Percentiles rank a stretch among this genome's conserved stretches.
Evolutionary conservation across 2,113 vertebrate genomes (phyloP).

Genomic region (Aspiorhynchus laticeps): DNA sequence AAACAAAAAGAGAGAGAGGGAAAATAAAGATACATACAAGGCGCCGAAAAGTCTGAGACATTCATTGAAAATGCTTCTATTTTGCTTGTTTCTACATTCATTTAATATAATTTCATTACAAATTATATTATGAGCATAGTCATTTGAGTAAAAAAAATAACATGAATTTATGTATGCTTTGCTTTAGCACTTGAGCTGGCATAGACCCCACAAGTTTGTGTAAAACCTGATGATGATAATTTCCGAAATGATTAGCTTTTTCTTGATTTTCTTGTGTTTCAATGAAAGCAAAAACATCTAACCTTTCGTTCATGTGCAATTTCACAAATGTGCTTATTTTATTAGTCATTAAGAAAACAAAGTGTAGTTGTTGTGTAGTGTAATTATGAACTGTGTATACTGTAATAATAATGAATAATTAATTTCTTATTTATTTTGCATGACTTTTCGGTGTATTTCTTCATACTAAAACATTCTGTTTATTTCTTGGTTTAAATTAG

Average conservation of each 20-base stretch:
- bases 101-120: neutral
- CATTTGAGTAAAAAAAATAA: neutral
- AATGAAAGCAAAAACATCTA: too few species aligned
- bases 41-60: neutral
- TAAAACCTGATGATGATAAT: neutral
- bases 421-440: neutral
- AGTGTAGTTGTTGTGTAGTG: too few species aligned
- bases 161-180: neutral
- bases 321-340: neutral
- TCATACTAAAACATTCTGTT: neutral
- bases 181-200: neutral
- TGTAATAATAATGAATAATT: too few species aligned
- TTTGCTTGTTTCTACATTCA: neutral
- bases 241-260: neutral
- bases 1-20: too few species aligned
- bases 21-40: neutral
- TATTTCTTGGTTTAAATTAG: too few species aligned
- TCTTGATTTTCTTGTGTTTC: too few species aligned
- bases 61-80: neutral
- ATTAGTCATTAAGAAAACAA: neutral
- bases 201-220: neutral
- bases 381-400: too few species aligned
- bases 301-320: neutral
- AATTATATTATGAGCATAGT: neutral
- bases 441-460: neutral